These are phyloP conservation scores for Python bivittatus DNA, from an alignment of 2,113 vertebrate species.

Conservation along the genomic window DNA sequence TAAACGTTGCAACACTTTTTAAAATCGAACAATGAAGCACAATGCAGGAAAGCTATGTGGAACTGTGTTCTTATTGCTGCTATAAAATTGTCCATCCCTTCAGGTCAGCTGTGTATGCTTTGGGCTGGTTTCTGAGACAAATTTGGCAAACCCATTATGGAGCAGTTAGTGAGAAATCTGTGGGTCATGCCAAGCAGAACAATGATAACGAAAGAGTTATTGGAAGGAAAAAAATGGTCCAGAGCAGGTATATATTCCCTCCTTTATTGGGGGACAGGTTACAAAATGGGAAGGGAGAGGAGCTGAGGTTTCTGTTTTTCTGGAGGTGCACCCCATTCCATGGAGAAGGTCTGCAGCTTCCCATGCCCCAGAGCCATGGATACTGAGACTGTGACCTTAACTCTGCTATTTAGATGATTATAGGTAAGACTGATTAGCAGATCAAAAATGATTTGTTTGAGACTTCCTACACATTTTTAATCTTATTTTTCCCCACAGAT, in stretches of 20 bases:
- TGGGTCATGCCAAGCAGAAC: neutral
- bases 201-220: neutral
- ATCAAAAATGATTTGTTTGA: neutral
- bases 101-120: neutral
- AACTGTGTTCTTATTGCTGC: neutral
- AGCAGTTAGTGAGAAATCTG: neutral
- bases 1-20: neutral
- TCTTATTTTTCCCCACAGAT: conserved; percentile 77
- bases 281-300: neutral
- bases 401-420: neutral
- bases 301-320: neutral
- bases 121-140: neutral
- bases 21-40: neutral
- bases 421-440: conserved; percentile 29
- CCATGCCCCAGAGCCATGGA: too few species aligned
- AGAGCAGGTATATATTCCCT: neutral
- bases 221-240: neutral
- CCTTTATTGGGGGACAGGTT: neutral
- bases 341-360: neutral
- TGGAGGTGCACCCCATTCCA: neutral
- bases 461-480: conserved; percentile 3
- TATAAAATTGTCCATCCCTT: neutral
- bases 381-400: too few species aligned
- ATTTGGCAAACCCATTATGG: neutral
- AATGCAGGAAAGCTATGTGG: neutral